phyloP scores from a whole-genome alignment of 2,888 invertebrate genomes.

The Brenthis daphne region DNA sequence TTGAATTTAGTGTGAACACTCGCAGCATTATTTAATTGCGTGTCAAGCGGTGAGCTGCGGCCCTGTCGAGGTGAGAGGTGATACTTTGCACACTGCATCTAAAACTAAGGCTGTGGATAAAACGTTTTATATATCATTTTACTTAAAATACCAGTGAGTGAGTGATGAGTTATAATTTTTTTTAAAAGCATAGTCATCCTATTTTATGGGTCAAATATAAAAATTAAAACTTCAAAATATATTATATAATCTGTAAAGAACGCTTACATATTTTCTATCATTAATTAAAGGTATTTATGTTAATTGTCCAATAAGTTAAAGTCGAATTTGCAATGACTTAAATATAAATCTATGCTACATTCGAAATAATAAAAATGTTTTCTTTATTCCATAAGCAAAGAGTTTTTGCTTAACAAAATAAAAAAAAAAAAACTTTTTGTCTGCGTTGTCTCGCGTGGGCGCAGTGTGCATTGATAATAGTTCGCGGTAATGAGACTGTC shows the following conservation, averaged over 20 bases:
- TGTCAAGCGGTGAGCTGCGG: conserved; percentile 66
- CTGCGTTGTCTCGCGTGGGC: conserved; percentile 26
- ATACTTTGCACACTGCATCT: conserved; percentile 43
- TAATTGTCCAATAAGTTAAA: too few relatives aligned
- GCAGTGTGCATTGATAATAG: conserved; percentile 53
- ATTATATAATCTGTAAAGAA: too few relatives aligned
- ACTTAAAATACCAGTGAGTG: neutral
- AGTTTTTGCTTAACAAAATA: neutral
- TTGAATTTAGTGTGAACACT: conserved; percentile 79
- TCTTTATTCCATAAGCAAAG: conserved; percentile 2
- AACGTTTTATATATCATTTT: conserved; percentile 1
- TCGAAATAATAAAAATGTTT: neutral
- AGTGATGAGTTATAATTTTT: too few relatives aligned
- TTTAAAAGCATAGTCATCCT: too few relatives aligned
- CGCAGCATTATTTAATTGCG: conserved; percentile 79
- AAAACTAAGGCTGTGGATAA: conserved; percentile 8
- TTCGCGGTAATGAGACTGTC: conserved; percentile 71
- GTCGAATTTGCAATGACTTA: too few relatives aligned
- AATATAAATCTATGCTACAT: too few relatives aligned
- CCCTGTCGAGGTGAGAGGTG: conserved; percentile 52
- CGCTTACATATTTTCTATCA: too few relatives aligned
- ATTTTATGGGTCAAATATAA: too few relatives aligned
- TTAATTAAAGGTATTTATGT: too few relatives aligned
- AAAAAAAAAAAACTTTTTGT: conserved; percentile 26
- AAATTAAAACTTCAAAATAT: too few relatives aligned